Conservation (phyloP, 2,113 vertebrate genomes). For the Poecilia latipinna region DNA sequence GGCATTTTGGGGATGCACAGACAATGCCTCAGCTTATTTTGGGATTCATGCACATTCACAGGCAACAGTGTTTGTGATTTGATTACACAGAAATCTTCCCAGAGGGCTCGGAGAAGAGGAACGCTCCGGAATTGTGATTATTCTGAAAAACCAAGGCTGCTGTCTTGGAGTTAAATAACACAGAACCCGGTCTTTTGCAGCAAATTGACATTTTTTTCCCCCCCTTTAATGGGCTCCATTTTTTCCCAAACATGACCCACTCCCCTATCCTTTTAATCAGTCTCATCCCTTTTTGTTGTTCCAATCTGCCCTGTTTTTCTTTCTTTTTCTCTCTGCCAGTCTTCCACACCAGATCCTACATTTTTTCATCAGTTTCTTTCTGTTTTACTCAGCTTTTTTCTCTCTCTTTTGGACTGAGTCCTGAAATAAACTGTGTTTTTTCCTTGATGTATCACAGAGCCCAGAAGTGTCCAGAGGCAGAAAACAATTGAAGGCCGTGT, state of each 20-base stretch:
- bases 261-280: slow-evolving; percentile 49
- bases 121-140: slow-evolving; percentile 42
- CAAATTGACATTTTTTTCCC: slow-evolving; percentile 54
- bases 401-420: slow-evolving; percentile 14
- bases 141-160: slow-evolving; percentile 31
- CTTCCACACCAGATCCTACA: slow-evolving; percentile 1
- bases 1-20: slow-evolving; percentile 31
- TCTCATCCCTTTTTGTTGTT: slow-evolving; percentile 51
- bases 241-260: slow-evolving; percentile 39
- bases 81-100: slow-evolving; percentile 41
- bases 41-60: slow-evolving; percentile 20
- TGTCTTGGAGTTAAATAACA: slow-evolving; percentile 67
- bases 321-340: neutral
- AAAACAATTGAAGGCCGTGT: neutral
- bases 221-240: slow-evolving; percentile 53
- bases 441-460: neutral
- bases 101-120: slow-evolving; percentile 22
- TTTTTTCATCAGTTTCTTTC: slow-evolving; percentile 28
- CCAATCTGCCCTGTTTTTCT: neutral
- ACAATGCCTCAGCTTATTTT: slow-evolving; percentile 5
- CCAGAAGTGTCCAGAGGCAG: neutral
- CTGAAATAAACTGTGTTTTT: neutral
- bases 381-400: slow-evolving; percentile 12
- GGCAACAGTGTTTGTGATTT: slow-evolving; percentile 38
- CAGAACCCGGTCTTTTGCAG: neutral